phyloP scores from a whole-genome alignment of 1,140 invertebrate species.

The Chrysomallon squamiferum region DNA sequence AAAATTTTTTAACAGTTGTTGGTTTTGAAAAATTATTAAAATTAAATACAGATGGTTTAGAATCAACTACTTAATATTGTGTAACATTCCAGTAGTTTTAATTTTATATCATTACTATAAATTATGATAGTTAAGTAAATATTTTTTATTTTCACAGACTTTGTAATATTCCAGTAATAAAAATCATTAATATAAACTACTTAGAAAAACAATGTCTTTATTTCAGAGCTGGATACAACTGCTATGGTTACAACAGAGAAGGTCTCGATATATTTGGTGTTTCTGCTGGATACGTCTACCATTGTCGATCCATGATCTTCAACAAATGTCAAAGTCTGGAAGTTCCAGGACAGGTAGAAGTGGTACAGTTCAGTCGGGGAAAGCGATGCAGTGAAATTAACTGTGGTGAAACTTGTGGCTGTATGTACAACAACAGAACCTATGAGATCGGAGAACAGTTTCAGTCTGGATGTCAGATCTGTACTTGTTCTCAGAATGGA shows the following conservation, averaged over 20 bases:
- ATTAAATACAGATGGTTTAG: too few relatives aligned
- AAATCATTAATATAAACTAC: background rate
- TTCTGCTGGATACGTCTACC: constrained; percentile 34
- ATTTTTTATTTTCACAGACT: too few relatives aligned
- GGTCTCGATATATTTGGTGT: constrained; percentile 38
- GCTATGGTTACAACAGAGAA: constrained; percentile 40
- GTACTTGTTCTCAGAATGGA: constrained; percentile 33
- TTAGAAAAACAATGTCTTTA: constrained; percentile 1
- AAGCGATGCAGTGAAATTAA: constrained; percentile 32
- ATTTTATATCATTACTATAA: too few relatives aligned
- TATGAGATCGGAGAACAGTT: constrained; percentile 40
- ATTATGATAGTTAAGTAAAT: too few relatives aligned
- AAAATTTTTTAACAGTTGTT: too few relatives aligned
- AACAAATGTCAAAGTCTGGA: constrained; percentile 40
- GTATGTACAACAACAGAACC: constrained; percentile 33
- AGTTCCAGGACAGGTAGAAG: constrained; percentile 20
- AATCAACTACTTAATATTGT: too few relatives aligned
- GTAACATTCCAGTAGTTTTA: too few relatives aligned
- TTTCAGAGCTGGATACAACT: constrained; percentile 45
- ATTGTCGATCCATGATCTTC: constrained; percentile 31
- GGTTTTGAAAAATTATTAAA: too few relatives aligned
- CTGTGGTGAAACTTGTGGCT: constrained; percentile 43
- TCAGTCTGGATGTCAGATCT: constrained; percentile 40
- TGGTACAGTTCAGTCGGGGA: constrained; percentile 38
- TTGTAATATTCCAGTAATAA: background rate